phyloP scores from a whole-genome alignment of 2,888 invertebrate species.

The Dryadula phaetusa region DNA sequence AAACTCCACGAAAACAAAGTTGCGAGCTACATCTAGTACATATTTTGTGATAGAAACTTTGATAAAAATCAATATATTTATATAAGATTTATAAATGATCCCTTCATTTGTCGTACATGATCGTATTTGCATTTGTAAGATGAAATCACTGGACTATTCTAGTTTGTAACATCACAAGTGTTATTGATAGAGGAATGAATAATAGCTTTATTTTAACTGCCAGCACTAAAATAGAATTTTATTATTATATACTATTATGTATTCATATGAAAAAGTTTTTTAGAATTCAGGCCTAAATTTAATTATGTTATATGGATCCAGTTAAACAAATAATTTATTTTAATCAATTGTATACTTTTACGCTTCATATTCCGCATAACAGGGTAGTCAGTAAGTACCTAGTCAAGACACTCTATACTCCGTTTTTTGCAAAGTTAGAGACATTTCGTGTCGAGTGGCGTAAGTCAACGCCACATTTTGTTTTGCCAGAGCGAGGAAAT shows the following conservation, averaged over 20 bases:
- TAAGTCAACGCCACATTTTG: too few species aligned
- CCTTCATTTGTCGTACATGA: conserved; percentile 15
- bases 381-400: too few species aligned
- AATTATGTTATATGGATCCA: too few species aligned
- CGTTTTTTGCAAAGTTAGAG: too few species aligned
- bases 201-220: conserved; percentile 30
- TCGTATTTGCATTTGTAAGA: conserved; percentile 28
- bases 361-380: too few species aligned
- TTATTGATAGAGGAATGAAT: conserved; percentile 33
- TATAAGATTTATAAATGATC: background rate
- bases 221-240: conserved; percentile 17
- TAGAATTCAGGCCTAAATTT: background rate
- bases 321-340: too few species aligned
- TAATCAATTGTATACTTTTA: too few species aligned
- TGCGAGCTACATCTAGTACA: background rate
- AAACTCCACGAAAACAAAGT: background rate
- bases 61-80: background rate
- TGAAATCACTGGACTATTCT: conserved; percentile 31
- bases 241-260: conserved; percentile 6
- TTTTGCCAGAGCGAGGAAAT: too few species aligned
- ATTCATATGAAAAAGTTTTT: background rate
- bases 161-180: conserved; percentile 28
- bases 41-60: background rate
- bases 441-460: too few species aligned
- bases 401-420: too few species aligned